phyloP scores from a whole-genome alignment of 1,140 invertebrate genomes.

The Philaenus spumarius region DNA sequence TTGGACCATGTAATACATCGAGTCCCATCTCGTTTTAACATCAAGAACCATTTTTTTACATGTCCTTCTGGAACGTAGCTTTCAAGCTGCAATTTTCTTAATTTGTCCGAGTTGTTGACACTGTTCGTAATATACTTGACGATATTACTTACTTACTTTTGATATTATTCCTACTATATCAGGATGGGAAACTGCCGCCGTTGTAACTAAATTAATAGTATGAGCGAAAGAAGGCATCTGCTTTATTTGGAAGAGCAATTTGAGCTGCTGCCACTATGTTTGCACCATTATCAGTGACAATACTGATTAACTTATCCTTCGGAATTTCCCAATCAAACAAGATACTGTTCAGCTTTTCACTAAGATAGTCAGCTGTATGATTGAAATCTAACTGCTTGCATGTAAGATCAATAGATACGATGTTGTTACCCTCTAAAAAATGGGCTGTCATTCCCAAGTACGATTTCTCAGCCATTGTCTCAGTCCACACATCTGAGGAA shows the following conservation, averaged over 20 bases:
- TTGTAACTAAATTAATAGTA: constrained; percentile 6
- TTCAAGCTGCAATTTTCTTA: too few species aligned
- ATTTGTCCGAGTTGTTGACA: too few species aligned
- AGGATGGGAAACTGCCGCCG: too few species aligned
- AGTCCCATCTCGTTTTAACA: too few species aligned
- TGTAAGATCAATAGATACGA: constrained; percentile 13
- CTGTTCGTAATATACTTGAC: too few species aligned
- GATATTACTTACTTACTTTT: too few species aligned
- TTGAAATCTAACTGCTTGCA: constrained; percentile 18
- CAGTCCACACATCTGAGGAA: constrained; percentile 5
- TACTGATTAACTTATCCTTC: constrained; percentile 32
- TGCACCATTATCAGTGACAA: constrained; percentile 37
- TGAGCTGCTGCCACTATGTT: constrained; percentile 32
- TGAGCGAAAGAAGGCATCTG: constrained; percentile 21
- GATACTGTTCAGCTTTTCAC: constrained; percentile 26
- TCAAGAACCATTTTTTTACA: too few species aligned
- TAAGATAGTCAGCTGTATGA: constrained; percentile 34
- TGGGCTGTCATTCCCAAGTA: constrained; percentile 14
- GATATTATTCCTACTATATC: too few species aligned
- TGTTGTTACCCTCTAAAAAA: neutral
- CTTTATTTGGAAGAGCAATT: neutral
- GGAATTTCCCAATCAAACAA: constrained; percentile 33
- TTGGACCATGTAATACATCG: too few species aligned
- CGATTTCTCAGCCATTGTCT: constrained; percentile 5
- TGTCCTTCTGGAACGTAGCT: too few species aligned